Conservation (phyloP, 2,113 vertebrate genomes). For the Brachypteracias leptosomus region DNA sequence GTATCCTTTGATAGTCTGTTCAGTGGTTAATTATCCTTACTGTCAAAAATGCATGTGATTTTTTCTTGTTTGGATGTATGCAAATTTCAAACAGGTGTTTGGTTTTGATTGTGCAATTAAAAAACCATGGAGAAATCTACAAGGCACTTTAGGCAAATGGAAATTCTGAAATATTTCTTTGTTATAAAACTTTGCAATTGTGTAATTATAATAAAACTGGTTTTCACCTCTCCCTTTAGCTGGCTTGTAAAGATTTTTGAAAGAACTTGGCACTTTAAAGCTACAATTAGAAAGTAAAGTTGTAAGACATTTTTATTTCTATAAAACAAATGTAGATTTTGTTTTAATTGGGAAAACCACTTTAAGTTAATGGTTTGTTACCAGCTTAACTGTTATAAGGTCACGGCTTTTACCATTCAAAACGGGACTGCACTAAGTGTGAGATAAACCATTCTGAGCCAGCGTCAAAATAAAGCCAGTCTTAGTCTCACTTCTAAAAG, state of each 20-base stretch:
- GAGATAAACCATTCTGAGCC: not conserved
- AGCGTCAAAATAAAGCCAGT: not conserved
- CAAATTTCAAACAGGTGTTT: constrained; percentile 45
- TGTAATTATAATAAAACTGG: not conserved
- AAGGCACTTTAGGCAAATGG: not conserved
- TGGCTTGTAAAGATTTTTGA: not conserved
- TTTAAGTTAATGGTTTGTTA: not conserved
- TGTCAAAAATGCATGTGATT: not conserved
- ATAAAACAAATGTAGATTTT: not conserved
- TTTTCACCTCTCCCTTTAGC: not conserved
- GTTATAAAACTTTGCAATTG: not conserved
- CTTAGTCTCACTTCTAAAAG: not conserved
- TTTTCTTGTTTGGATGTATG: not conserved
- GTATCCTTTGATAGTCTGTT: not conserved
- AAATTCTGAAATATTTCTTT: constrained; percentile 20
- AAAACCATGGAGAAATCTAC: not conserved
- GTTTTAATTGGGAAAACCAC: not conserved
- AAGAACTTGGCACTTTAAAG: not conserved
- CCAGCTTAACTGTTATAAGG: not conserved
- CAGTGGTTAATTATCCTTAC: not conserved
- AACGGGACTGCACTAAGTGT: not conserved
- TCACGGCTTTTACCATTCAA: not conserved
- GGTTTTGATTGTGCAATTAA: constrained; percentile 17
- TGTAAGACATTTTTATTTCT: not conserved
- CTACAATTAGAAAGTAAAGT: not conserved